Evolutionary conservation across 2,113 vertebrate species (phyloP), one percentile per base, ranked within the genome.

Genomic region (Rutilus rutilus): DNA sequence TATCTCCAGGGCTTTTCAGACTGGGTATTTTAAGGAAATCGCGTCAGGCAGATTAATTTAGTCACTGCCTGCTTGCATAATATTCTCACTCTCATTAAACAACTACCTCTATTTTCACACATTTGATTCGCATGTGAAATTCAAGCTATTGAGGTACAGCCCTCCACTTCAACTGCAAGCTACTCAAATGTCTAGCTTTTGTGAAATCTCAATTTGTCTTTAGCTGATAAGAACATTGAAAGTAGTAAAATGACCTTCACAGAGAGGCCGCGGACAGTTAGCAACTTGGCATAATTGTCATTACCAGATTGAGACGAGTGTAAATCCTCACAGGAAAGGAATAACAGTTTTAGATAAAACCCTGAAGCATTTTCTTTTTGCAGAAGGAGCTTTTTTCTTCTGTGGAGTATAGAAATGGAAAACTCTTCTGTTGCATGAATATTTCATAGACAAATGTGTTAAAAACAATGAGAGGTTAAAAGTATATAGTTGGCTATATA

Each of bases 81-180:
- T 81, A 39, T 83, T 87, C 69, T 23, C 89, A 89, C 90, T 91
- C 89, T 88, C 80, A 86, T 89, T 82, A 88, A 88, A 89, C 19
- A 85, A 65, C 81, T 78, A 83, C 88, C 84, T 89, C 83, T n/a
- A 57, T 77, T 88, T 89, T 87, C 33, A 87, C 57, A 85, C 59
- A 52, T 86, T 83, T 89, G 33, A 86, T 90, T 90, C 89, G 76
- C 85, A 76, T 80, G 50, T 85, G 52, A 86, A 87, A 84, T 82
- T 62, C 15, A 87, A 85, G 75, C 62, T 83, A 33, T 86, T 78
- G 50, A 86, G 50, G 75, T 25, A 84, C 88, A 88, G 86, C 45
- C 74, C 71, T 83, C 67, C 71, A 87, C 60, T 78, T 83, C 69
- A 62, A 36, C 57, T 3, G 74, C 82, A 86, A 79, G 30, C 85